Evolutionary conservation across 2,888 invertebrate genomes (phyloP), one percentile per base, ranked within the genome.

Genomic region (Melanophora roralis): DNA sequence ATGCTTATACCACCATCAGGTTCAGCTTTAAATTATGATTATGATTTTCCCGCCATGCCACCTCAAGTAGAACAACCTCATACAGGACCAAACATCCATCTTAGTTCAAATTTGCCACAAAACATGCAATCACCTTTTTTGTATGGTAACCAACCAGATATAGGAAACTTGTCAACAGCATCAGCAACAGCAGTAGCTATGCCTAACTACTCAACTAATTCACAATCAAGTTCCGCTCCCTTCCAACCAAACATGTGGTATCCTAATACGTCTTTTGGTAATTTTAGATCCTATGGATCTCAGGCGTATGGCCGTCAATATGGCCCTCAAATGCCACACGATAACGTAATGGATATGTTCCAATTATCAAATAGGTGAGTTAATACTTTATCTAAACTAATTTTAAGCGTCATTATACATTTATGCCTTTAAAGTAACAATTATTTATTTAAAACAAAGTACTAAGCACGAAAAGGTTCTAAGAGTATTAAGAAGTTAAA

Each of bases 341-440:
- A 89, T 60, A 86, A 86, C 55, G 87, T 88, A 88, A 85, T 88
- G 84, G 89, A 89, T 82, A 87, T 89, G 86, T 84, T 89, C 67
- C 89, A 89, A 76, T 85, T 89, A 57, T 88, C 90, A 19, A 89
- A 87, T 85, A 89, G 89, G 89, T 89, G 84, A 86, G 89, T 84
- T n/a, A n/a, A 19, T 27, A 3, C 21, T 1, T 27, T 49, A 21
- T 16, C 27, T 5, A 27, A 5, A 27, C 27, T 27, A 27, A 5
- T 5, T 27, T 27, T 27, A 6, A 5, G 27, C 6, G 3, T 6
- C 3, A 5, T 27, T 27, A 6, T 27, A 27, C 6, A 27, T 27
- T 3, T 27, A 27, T 27, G 3, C 27, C 3, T 27, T 27, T 27
- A 3, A 27, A 27, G 6, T 27, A 27, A 27, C 6, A 5, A 27